Conservation (phyloP, 2,797 vertebrate species). For the Rallus crepitans region DNA sequence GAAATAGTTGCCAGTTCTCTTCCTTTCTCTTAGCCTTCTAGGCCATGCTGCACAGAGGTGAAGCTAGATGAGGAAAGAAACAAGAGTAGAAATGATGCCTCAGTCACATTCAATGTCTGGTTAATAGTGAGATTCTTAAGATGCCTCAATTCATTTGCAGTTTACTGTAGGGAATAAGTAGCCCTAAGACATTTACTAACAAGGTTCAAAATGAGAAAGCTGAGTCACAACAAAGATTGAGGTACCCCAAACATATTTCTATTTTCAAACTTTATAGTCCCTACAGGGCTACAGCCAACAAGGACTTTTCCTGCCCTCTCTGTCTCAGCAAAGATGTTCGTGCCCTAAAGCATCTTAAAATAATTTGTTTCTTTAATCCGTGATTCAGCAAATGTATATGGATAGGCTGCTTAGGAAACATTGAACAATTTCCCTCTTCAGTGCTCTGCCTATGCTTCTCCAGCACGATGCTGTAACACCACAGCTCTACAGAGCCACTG, state of each 20-base stretch:
- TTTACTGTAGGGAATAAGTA: not conserved
- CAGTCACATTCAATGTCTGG: not conserved
- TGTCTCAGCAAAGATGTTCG: not conserved
- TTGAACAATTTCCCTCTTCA: not conserved
- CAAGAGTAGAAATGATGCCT: not conserved
- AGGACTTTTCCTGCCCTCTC: not conserved
- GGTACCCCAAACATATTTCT: not conserved
- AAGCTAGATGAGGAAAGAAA: not conserved
- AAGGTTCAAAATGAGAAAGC: not conserved
- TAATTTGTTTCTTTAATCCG: not conserved
- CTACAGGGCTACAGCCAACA: not conserved
- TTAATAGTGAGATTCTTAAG: not conserved
- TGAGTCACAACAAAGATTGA: not conserved
- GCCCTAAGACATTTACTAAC: not conserved
- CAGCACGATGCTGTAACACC: not conserved
- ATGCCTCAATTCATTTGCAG: not conserved
- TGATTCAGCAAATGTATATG: not conserved
- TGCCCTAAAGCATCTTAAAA: not conserved
- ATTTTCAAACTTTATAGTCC: not conserved
- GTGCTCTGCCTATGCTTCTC: not conserved
- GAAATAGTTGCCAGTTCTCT: not conserved
- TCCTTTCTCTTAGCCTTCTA: not conserved
- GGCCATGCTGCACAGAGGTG: not conserved
- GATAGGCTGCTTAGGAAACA: not conserved
- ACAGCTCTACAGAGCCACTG: not conserved